Conservation (phyloP, 2,113 vertebrate species). For the Pseudopodoces humilis region DNA sequence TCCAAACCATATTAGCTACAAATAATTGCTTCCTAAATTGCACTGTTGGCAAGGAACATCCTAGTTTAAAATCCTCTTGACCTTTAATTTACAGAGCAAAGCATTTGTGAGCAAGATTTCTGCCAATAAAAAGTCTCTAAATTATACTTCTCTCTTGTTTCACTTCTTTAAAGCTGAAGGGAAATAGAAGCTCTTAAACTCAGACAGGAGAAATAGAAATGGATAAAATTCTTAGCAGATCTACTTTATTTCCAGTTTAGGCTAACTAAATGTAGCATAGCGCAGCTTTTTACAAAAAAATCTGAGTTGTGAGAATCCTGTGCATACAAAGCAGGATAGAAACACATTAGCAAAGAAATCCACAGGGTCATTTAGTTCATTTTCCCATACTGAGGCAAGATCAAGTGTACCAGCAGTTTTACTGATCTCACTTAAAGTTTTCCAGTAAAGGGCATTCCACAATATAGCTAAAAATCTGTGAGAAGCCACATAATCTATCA, state of each 20-base stretch:
- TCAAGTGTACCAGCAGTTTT: not conserved
- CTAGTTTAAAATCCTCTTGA: constrained; percentile 1
- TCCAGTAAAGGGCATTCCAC: not conserved
- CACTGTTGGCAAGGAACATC: not conserved
- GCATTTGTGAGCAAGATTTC: not conserved
- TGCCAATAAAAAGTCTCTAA: not conserved
- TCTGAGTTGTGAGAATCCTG: not conserved
- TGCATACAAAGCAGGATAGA: not conserved
- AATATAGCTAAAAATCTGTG: not conserved
- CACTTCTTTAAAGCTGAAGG: not conserved
- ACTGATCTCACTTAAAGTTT: not conserved
- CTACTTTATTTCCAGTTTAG: not conserved
- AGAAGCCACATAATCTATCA: not conserved
- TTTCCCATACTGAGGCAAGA: not conserved
- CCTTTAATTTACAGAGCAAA: constrained; percentile 11
- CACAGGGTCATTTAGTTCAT: not conserved
- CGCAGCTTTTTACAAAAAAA: not conserved
- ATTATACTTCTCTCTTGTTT: not conserved
- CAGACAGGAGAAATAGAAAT: not conserved
- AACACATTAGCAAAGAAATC: not conserved
- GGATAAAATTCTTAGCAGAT: not conserved
- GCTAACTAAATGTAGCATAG: not conserved
- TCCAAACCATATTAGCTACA: not conserved
- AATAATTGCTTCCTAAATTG: constrained; percentile 24
- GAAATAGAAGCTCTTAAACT: not conserved